Conservation (phyloP, 2,113 vertebrate species). For the Rhadina sibilatrix region DNA sequence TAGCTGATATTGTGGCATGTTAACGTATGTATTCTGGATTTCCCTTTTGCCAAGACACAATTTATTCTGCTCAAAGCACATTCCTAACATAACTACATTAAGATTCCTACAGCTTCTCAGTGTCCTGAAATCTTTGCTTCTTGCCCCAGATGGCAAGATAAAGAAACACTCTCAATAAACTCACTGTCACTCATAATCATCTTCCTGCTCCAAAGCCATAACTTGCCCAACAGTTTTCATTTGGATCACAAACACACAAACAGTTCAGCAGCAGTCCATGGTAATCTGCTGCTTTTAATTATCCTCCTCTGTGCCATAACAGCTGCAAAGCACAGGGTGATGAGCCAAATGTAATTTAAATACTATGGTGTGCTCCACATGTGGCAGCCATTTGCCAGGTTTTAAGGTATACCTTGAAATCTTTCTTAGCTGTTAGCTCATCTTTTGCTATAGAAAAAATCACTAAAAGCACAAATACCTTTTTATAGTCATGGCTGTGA, state of each 20-base stretch:
- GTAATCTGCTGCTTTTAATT: slow-evolving; percentile 78
- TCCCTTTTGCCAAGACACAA: background rate
- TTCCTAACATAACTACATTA: background rate
- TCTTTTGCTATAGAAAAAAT: background rate
- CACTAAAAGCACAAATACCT: background rate
- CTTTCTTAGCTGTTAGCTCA: slow-evolving; percentile 14
- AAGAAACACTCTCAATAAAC: background rate
- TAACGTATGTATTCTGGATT: background rate
- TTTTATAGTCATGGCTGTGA: background rate
- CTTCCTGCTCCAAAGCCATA: slow-evolving; percentile 8
- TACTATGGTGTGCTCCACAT: slow-evolving; percentile 65
- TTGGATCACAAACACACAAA: slow-evolving; percentile 67
- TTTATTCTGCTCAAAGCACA: background rate
- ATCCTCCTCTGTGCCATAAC: slow-evolving; percentile 50
- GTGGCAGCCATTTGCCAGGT: slow-evolving; percentile 62
- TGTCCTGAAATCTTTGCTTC: background rate
- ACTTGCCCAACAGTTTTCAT: slow-evolving; percentile 5
- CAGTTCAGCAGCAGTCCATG: slow-evolving; percentile 72
- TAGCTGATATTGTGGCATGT: background rate
- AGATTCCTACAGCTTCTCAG: background rate
- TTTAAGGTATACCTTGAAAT: slow-evolving; percentile 21
- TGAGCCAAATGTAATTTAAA: slow-evolving; percentile 73
- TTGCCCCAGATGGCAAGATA: background rate
- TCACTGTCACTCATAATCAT: background rate
- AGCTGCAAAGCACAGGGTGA: slow-evolving; percentile 68